A percentile compares a stretch with the other conserved stretches of the same genome.
These are phyloP conservation scores for Megaustenia siamemsis DNA, from an alignment of 2,888 invertebrate species.

Conservation along the genomic window DNA sequence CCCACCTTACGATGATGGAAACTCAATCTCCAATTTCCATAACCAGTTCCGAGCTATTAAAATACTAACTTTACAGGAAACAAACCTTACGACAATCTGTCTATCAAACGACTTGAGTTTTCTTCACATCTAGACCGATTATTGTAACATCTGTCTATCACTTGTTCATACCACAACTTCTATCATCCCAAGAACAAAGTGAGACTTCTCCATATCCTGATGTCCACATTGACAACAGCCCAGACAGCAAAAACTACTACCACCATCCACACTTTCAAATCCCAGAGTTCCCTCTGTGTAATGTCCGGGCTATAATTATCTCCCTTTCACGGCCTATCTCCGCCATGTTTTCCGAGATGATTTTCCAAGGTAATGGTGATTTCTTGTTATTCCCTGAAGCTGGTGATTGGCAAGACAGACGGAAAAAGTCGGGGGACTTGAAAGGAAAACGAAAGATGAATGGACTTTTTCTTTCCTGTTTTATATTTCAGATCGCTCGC, in stretches of 20 bases:
- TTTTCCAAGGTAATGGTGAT: constrained; percentile 16
- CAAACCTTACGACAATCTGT: neutral
- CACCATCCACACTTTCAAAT: constrained; percentile 14
- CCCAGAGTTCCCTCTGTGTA: constrained; percentile 20
- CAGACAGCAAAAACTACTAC: constrained; percentile 22
- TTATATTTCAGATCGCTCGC: neutral
- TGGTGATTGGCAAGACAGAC: constrained; percentile 1
- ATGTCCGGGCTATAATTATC: constrained; percentile 30
- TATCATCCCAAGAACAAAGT: neutral
- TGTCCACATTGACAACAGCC: neutral
- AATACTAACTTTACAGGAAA: neutral
- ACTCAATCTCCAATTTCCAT: neutral
- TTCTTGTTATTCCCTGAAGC: constrained; percentile 5
- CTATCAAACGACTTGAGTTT: neutral
- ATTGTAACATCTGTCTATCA: constrained; percentile 5
- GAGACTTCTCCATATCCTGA: neutral
- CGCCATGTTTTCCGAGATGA: neutral
- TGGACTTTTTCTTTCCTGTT: neutral
- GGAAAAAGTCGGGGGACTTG: neutral
- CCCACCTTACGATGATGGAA: neutral
- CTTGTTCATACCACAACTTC: neutral
- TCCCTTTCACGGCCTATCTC: constrained; percentile 13
- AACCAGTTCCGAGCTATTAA: neutral
- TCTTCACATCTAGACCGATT: neutral
- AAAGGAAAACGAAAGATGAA: neutral